phyloP scores from a whole-genome alignment of 2,113 vertebrate genomes.

The Pandion haliaetus region DNA sequence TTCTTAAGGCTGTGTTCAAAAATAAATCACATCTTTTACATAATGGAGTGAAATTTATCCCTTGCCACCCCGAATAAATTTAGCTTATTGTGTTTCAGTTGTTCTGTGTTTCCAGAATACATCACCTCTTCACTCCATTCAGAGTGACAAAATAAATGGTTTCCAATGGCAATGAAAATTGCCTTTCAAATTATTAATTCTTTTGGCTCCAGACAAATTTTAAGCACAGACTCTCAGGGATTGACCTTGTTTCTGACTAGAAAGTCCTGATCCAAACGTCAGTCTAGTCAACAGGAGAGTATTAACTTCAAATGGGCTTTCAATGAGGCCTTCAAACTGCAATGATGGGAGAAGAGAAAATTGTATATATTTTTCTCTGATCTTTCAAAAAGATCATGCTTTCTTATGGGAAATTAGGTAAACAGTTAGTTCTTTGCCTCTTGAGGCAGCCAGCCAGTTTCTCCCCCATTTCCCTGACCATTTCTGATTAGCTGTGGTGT shows the following conservation, averaged over 20 bases:
- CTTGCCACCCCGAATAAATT: not conserved
- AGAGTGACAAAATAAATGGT: not conserved
- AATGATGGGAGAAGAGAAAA: not conserved
- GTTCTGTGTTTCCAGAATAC: not conserved
- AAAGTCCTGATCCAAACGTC: not conserved
- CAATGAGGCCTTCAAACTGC: not conserved
- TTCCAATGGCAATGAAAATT: not conserved
- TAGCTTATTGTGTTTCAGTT: not conserved
- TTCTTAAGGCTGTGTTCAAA: not conserved
- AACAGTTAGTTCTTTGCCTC: not conserved
- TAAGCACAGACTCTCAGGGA: not conserved
- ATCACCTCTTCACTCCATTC: not conserved
- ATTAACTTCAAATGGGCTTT: not conserved
- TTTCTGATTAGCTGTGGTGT: not conserved
- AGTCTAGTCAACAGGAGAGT: not conserved
- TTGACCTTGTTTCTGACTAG: not conserved
- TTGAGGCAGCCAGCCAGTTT: rapidly evolving
- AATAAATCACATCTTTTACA: not conserved
- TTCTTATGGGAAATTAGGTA: not conserved
- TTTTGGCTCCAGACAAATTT: not conserved
- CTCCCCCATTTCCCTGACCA: not conserved
- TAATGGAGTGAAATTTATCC: not conserved
- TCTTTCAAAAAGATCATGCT: not conserved
- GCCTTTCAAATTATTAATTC: not conserved
- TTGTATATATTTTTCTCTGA: not conserved